Percentiles rank a stretch among this genome's conserved stretches.
Evolutionary conservation across 2,113 vertebrate genomes (phyloP).

Genomic region (Brachionichthys hirsutus): DNA sequence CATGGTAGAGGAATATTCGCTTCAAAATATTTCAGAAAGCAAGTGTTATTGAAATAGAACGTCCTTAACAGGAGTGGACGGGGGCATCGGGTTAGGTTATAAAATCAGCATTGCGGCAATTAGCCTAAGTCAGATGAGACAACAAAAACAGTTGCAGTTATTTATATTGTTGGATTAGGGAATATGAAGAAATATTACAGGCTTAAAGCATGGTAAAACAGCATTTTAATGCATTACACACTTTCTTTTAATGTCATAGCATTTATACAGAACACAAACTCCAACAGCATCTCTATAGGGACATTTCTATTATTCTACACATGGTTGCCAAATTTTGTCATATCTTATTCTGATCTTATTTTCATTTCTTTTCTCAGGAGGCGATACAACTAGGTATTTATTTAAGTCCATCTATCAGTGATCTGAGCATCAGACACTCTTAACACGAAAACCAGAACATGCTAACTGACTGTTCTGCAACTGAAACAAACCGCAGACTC

Average conservation of each 20-base stretch:
- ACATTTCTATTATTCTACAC: no score
- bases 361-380: no score
- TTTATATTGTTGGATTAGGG: slow-evolving; percentile 22
- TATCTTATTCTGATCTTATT: no score
- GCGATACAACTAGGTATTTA: no score
- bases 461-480: no score
- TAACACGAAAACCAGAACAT: no score
- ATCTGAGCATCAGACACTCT: slow-evolving; percentile 13
- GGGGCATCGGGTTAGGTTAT: no score
- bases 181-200: slow-evolving; percentile 35
- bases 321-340: not conserved
- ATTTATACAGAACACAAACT: no score
- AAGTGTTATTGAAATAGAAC: slow-evolving; percentile 6
- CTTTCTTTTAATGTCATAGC: not conserved
- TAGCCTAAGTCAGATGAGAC: slow-evolving; percentile 5
- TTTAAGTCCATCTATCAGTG: no score
- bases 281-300: no score
- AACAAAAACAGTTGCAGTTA: slow-evolving; percentile 21
- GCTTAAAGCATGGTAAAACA: slow-evolving; percentile 5
- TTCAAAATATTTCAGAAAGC: slow-evolving; percentile 17
- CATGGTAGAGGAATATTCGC: not conserved
- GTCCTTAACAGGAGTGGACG: no score
- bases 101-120: slow-evolving; percentile 10
- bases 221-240: slow-evolving; percentile 2
- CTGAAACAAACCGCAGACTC: no score